Percentiles rank a stretch among this genome's conserved stretches.
Conservation (phyloP, 2,797 vertebrate genomes). For the Leucoraja ocellata region DNA sequence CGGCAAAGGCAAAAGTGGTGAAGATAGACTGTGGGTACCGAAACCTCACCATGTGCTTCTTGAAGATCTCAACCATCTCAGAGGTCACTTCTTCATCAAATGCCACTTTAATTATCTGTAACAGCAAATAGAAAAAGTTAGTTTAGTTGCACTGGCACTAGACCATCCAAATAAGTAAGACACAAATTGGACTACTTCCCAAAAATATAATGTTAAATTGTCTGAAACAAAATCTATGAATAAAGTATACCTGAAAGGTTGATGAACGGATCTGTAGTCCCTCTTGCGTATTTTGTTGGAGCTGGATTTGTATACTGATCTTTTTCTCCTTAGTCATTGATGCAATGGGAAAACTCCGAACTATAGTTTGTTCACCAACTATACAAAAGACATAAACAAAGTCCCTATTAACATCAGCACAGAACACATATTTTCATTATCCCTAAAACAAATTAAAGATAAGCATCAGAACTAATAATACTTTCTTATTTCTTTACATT, state of each 20-base stretch:
- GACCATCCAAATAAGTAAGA: neutral
- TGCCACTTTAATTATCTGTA: slow-evolving; percentile 91
- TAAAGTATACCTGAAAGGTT: slow-evolving; percentile 80
- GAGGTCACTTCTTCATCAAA: slow-evolving; percentile 96
- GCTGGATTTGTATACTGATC: slow-evolving; percentile 89
- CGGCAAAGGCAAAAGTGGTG: slow-evolving; percentile 86
- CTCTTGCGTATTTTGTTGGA: slow-evolving; percentile 93
- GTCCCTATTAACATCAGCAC: neutral
- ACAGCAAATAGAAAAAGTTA: neutral
- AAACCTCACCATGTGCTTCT: slow-evolving; percentile 88
- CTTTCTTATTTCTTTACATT: neutral
- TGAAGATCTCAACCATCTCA: slow-evolving; percentile 93
- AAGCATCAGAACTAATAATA: neutral
- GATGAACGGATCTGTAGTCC: slow-evolving; percentile 89
- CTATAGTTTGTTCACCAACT: slow-evolving; percentile 91
- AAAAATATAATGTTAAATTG: neutral
- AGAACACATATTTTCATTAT: neutral
- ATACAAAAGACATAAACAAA: slow-evolving; percentile 43
- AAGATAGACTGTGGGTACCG: slow-evolving; percentile 96
- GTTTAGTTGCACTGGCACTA: neutral
- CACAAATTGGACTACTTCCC: neutral
- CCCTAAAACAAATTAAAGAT: neutral
- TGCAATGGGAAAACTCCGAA: slow-evolving; percentile 86
- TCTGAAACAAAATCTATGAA: neutral
- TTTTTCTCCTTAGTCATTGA: slow-evolving; percentile 95